phyloP scores from a whole-genome alignment of 2,888 invertebrate species.

The Limenitis arthemis region DNA sequence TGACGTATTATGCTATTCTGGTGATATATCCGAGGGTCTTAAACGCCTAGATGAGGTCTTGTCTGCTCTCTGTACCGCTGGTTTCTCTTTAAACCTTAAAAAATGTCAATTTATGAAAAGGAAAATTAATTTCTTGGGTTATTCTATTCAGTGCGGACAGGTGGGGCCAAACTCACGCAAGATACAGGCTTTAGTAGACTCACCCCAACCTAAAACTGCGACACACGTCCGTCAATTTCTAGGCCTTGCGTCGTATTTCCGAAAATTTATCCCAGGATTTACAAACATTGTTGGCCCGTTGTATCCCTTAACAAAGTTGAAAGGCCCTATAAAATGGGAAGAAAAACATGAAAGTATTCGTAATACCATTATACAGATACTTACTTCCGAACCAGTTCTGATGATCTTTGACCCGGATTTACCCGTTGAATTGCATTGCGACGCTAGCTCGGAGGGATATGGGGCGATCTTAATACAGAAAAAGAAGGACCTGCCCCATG shows the following conservation, averaged over 20 bases:
- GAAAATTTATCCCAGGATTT: too few species aligned
- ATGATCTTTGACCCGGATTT: slow-evolving; percentile 21
- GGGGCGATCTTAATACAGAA: slow-evolving; percentile 27
- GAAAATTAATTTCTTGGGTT: slow-evolving; percentile 19
- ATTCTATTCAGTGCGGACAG: slow-evolving; percentile 12
- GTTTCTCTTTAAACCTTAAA: slow-evolving; percentile 21
- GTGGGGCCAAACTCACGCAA: slow-evolving; percentile 20
- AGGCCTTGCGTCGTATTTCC: too few species aligned
- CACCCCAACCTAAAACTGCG: slow-evolving; percentile 19
- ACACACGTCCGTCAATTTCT: slow-evolving; percentile 16
- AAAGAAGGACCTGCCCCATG: slow-evolving; percentile 16
- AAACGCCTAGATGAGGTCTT: slow-evolving; percentile 11
- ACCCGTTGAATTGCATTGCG: slow-evolving; percentile 21
- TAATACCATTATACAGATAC: slow-evolving; percentile 7
- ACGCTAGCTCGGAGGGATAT: slow-evolving; percentile 24
- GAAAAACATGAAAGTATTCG: slow-evolving; percentile 17
- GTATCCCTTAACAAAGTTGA: slow-evolving; percentile 28
- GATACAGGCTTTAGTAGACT: slow-evolving; percentile 17
- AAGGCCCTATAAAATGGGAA: slow-evolving; percentile 25
- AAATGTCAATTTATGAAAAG: slow-evolving; percentile 26
- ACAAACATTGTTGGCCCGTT: slow-evolving; percentile 25
- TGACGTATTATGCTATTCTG: slow-evolving; percentile 21
- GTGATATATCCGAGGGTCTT: slow-evolving; percentile 10
- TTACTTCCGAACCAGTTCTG: slow-evolving; percentile 17
- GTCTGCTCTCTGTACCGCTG: slow-evolving; percentile 9